Conservation (phyloP, 1,140 invertebrate genomes). For the Yoshiicerus persimilis region DNA sequence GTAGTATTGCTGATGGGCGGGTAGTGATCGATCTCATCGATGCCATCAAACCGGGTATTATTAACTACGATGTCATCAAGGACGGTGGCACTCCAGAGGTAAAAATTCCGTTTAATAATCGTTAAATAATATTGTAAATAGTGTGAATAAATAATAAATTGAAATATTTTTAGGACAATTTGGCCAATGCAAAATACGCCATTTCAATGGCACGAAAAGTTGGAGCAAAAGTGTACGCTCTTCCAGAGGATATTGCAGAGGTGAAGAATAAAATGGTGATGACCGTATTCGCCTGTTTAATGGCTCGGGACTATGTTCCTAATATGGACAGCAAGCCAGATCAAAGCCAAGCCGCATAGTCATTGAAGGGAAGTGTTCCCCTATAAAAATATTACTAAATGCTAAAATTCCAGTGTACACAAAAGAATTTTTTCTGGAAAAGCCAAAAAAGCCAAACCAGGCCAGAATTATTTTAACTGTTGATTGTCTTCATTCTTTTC, state of each 20-base stretch:
- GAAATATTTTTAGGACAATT: slow-evolving; percentile 71
- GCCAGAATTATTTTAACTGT: neutral
- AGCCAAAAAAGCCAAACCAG: neutral
- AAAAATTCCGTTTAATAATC: slow-evolving; percentile 45
- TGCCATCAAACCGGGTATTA: slow-evolving; percentile 90
- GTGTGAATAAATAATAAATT: neutral
- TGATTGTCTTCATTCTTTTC: neutral
- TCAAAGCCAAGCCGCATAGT: neutral
- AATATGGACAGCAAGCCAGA: slow-evolving; percentile 66
- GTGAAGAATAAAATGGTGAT: slow-evolving; percentile 98
- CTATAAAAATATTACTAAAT: neutral
- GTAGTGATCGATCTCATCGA: slow-evolving; percentile 95
- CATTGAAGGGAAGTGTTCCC: neutral
- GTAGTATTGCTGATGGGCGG: slow-evolving; percentile 76
- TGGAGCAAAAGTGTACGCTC: slow-evolving; percentile 93
- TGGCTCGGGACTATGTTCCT: slow-evolving; percentile 93
- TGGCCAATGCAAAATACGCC: slow-evolving; percentile 98
- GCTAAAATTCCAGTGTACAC: neutral
- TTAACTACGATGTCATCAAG: slow-evolving; percentile 90
- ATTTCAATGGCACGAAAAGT: slow-evolving; percentile 96
- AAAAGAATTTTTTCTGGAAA: neutral
- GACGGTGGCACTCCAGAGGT: slow-evolving; percentile 78
- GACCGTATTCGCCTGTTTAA: slow-evolving; percentile 98
- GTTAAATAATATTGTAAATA: too few species aligned
- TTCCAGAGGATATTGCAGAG: slow-evolving; percentile 99